These are phyloP conservation scores for Anguilla marmorata DNA, from an alignment of 2,797 vertebrate species.

Conservation along the genomic window DNA sequence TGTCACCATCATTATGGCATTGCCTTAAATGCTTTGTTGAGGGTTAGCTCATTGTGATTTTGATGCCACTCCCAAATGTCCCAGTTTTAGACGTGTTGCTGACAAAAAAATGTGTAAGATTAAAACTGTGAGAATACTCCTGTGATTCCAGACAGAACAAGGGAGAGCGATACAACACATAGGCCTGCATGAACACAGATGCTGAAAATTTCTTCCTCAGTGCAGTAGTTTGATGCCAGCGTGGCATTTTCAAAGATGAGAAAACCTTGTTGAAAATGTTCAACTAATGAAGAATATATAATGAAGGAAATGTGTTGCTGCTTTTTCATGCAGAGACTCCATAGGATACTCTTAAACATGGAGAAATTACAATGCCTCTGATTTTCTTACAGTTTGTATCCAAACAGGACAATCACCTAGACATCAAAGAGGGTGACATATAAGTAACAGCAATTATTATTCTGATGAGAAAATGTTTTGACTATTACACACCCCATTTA, in stretches of 20 bases:
- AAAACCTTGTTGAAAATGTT: background rate
- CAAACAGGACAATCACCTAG: background rate
- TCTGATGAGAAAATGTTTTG: constrained; percentile 14
- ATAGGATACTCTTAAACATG: background rate
- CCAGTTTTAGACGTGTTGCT: background rate
- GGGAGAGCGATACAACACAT: background rate
- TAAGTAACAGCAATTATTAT: constrained; percentile 18
- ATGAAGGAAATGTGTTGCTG: background rate
- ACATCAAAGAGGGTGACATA: background rate
- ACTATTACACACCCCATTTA: constrained; percentile 10
- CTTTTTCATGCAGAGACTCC: background rate
- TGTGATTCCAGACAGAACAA: background rate
- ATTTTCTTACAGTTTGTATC: background rate
- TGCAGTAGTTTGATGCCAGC: background rate
- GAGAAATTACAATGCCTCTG: background rate
- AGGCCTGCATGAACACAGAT: background rate
- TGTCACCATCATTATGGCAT: constrained; percentile 4
- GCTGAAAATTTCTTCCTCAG: background rate
- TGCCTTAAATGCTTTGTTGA: background rate
- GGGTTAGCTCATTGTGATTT: background rate
- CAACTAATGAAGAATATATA: background rate
- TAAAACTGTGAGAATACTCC: background rate
- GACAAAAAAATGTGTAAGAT: background rate
- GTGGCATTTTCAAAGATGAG: background rate
- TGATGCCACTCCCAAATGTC: background rate